phyloP scores from a whole-genome alignment of 2,888 invertebrate genomes.

The Philereme vetulata region DNA sequence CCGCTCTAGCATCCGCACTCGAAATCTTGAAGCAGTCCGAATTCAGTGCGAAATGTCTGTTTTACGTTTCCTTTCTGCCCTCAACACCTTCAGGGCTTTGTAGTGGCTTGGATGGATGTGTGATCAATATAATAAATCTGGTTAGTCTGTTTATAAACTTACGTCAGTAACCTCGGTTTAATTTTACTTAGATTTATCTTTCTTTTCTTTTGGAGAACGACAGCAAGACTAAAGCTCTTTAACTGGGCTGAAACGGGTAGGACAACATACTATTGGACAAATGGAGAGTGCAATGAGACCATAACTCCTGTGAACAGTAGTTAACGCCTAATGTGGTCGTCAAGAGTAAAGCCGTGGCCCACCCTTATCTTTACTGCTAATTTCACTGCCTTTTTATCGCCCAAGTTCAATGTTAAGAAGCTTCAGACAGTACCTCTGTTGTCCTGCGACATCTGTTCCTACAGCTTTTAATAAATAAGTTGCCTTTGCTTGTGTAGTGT shows the following conservation, averaged over 20 bases:
- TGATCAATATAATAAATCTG: too few species aligned
- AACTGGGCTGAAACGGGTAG: too few species aligned
- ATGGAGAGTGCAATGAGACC: conserved; percentile 16
- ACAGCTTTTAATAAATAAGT: conserved; percentile 65
- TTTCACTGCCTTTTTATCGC: conserved; percentile 76
- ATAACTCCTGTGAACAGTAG: conserved; percentile 28
- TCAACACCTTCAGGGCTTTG: background rate
- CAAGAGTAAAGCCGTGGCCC: conserved; percentile 57
- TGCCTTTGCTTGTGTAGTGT: conserved; percentile 47
- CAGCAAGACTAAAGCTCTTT: too few species aligned
- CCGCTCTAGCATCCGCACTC: conserved; percentile 81
- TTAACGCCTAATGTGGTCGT: conserved; percentile 34
- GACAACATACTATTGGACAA: background rate
- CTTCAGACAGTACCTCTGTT: conserved; percentile 63
- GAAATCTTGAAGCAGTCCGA: conserved; percentile 57
- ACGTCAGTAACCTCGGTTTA: too few species aligned
- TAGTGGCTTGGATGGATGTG: background rate
- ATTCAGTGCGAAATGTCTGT: conserved; percentile 40
- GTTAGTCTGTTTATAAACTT: too few species aligned
- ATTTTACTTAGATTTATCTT: too few species aligned
- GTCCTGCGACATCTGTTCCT: conserved; percentile 67
- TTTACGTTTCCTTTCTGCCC: conserved; percentile 21
- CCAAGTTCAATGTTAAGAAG: conserved; percentile 78
- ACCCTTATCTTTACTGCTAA: conserved; percentile 78
- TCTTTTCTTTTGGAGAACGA: too few species aligned